Evolutionary conservation across 2,797 vertebrate genomes (phyloP).

Genomic region (Tiaroga cobitis): DNA sequence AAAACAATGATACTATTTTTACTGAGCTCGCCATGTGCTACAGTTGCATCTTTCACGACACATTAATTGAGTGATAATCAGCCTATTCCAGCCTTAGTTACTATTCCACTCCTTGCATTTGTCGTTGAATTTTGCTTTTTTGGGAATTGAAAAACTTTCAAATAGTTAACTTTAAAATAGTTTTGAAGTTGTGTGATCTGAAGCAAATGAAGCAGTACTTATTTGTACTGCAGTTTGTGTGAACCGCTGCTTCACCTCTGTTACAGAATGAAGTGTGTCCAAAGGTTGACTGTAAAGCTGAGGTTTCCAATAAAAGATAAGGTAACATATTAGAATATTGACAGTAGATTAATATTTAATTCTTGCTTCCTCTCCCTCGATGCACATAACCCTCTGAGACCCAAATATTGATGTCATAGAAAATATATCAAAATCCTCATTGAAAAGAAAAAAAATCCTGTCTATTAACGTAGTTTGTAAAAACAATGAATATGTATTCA

Average conservation of each 20-base stretch:
- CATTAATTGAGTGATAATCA: background rate
- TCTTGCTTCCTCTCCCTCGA: background rate
- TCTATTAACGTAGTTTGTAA: background rate
- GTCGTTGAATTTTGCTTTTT: background rate
- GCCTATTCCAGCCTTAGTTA: background rate
- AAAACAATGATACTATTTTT: background rate
- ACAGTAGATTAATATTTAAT: slow-evolving; percentile 26
- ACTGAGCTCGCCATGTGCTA: background rate
- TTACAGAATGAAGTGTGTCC: slow-evolving; percentile 18
- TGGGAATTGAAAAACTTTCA: background rate
- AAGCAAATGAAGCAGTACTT: background rate
- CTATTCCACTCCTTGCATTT: background rate
- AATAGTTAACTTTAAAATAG: background rate
- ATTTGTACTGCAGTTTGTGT: background rate
- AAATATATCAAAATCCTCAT: background rate
- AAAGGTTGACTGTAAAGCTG: slow-evolving; percentile 21
- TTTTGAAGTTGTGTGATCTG: background rate
- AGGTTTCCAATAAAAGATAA: slow-evolving; percentile 29
- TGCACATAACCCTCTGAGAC: background rate
- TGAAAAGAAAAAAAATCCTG: background rate
- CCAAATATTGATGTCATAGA: background rate
- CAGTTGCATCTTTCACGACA: background rate
- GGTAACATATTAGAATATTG: slow-evolving; percentile 6
- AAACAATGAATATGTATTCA: background rate
- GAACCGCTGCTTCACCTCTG: slow-evolving; percentile 1